A percentile compares a stretch with the other conserved stretches of the same genome.
phyloP scores from a whole-genome alignment of 2,888 invertebrate genomes.

The Netelia fuscicornis region DNA sequence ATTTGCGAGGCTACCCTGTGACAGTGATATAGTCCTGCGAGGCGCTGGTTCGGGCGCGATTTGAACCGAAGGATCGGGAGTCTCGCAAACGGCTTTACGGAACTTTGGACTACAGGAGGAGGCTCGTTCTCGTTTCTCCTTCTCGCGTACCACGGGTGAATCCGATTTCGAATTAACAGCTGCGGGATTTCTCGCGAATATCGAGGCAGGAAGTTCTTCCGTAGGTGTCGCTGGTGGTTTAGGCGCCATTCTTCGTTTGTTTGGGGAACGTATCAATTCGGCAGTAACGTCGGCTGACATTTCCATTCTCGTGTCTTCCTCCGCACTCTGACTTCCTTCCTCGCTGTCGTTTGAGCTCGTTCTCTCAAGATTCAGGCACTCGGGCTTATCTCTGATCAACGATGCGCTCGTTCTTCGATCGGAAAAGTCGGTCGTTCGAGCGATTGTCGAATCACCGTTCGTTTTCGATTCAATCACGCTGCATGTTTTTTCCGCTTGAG shows the following conservation, averaged over 20 bases:
- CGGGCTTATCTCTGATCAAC: conserved; percentile 10
- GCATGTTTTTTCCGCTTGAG: background rate
- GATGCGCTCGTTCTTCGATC: background rate
- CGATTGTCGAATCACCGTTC: background rate
- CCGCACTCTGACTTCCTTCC: conserved; percentile 55
- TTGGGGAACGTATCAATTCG: conserved; percentile 85
- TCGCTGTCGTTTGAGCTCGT: conserved; percentile 34
- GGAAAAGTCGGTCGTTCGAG: conserved; percentile 1
- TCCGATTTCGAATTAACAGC: conserved; percentile 87
- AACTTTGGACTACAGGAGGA: conserved; percentile 88
- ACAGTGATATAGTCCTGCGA: conserved; percentile 90
- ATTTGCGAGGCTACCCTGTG: conserved; percentile 89
- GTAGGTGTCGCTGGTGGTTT: conserved; percentile 87
- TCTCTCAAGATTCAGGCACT: conserved; percentile 32
- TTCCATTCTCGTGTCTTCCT: conserved; percentile 72
- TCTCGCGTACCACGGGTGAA: conserved; percentile 90
- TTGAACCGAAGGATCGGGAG: conserved; percentile 78
- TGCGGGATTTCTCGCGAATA: conserved; percentile 88
- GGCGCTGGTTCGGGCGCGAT: conserved; percentile 87
- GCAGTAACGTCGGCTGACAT: conserved; percentile 55
- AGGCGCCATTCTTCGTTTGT: conserved; percentile 91
- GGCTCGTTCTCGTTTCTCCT: conserved; percentile 91
- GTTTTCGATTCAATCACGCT: background rate
- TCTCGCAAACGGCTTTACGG: conserved; percentile 85
- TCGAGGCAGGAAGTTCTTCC: conserved; percentile 86